Conservation (phyloP, 2,797 vertebrate species). For the Myotis vivesi region DNA sequence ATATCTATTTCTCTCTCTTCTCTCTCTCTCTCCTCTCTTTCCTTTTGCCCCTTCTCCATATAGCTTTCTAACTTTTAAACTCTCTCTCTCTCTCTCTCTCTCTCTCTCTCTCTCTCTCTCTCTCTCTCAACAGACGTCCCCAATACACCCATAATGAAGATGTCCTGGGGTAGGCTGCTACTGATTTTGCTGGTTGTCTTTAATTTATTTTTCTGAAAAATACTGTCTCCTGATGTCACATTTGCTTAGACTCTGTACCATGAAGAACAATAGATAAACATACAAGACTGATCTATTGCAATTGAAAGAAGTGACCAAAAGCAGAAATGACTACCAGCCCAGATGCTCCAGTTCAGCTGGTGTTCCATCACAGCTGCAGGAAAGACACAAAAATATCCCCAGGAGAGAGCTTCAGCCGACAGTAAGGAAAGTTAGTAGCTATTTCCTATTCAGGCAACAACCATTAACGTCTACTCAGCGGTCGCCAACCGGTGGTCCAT, state of each 20-base stretch:
- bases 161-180: neutral
- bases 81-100: slow-evolving; percentile 37
- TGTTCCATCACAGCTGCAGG: neutral
- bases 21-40: neutral
- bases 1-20: neutral
- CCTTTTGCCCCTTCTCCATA: neutral
- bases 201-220: slow-evolving; percentile 27
- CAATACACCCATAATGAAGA: neutral
- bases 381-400: neutral
- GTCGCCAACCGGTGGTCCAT: no score
- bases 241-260: neutral
- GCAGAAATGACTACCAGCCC: neutral
- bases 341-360: neutral
- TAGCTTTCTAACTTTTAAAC: neutral
- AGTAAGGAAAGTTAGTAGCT: neutral
- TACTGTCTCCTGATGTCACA: neutral
- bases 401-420: neutral
- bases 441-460: neutral
- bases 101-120: neutral
- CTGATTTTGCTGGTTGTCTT: neutral
- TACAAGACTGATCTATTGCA: neutral
- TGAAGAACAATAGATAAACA: neutral
- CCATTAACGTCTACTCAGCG: neutral
- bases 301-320: neutral
- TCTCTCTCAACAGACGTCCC: slow-evolving; percentile 46